Evolutionary conservation across 2,888 invertebrate species (phyloP), one percentile per base, ranked within the genome.

Genomic region (Platerodrilus igneus): DNA sequence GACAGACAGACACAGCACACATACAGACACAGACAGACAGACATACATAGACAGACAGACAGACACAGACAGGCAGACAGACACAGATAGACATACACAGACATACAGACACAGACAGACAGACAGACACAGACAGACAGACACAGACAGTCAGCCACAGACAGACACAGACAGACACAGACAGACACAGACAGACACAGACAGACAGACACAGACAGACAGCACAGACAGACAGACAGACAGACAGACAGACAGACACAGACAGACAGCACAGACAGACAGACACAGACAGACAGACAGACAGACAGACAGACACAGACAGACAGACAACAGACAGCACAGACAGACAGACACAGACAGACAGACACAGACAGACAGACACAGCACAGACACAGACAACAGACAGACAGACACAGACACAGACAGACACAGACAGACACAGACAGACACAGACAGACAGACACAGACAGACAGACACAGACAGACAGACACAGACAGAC

Each of bases 141-240:
- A 10, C 5, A 23, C 8, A 23, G n/a, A 23, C 8, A 23, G 8
- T 8, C 8, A 23, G n/a, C 5, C 8, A 23, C 23, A 23, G 23
- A 23, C 5, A 7, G 10, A 23, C 8, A 23, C 23, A 23, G 23
- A 23, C 8, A 23, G 10, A 7, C 4, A 10, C 23, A 23, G 23
- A 23, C 5, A 23, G 23, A 23, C 23, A 10, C 5, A 23, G 5
- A 23, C 5, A 23, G 10, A 7, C 8, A 23, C 23, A 23, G 10
- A 7, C 4, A 10, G 10, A 7, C 8, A 15, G 5, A 28, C 8
- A 11, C 7, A 28, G 28, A 28, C 28, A 28, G 28, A 28, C 7
- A 28, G 28, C n/a, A 28, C 28, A 28, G 28, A 28, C 7, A 28
- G 28, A 28, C 28, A 28, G 28, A 28, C 7, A 28, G 28, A 28